phyloP scores from a whole-genome alignment of 2,797 vertebrate genomes.

The Danio tinwini region DNA sequence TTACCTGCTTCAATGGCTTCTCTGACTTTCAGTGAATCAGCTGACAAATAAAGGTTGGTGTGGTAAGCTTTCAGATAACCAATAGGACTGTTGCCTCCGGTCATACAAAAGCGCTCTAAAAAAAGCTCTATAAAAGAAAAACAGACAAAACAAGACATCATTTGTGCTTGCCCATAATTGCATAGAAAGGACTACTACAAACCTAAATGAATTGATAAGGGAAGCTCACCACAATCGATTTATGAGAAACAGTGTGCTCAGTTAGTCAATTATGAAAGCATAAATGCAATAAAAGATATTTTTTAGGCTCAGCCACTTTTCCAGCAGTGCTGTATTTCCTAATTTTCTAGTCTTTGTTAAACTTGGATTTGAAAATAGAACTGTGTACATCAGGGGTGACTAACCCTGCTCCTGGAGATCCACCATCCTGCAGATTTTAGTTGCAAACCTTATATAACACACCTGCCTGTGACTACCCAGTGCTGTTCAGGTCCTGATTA shows the following conservation, averaged over 20 bases:
- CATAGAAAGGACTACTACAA: neutral
- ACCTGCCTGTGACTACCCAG: no score
- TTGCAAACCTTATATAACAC: no score
- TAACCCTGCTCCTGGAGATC: no score
- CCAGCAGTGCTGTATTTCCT: no score
- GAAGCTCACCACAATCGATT: neutral
- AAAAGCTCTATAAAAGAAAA: conserved; percentile 79
- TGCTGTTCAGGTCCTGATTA: no score
- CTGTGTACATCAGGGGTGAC: no score
- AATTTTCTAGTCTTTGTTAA: no score
- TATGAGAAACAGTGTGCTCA: neutral
- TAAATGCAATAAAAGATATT: neutral
- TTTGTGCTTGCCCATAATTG: neutral
- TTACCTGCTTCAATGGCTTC: conserved; percentile 93
- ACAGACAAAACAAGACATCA: neutral
- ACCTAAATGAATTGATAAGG: neutral
- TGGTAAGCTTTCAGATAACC: conserved; percentile 95
- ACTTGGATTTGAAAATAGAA: no score
- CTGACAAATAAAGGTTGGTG: conserved; percentile 95
- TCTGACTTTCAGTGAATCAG: conserved; percentile 87
- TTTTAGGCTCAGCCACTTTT: no score
- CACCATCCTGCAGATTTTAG: no score
- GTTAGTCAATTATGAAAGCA: neutral
- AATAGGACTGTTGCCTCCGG: conserved; percentile 93
- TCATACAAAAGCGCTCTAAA: conserved; percentile 97